Evolutionary conservation across 2,888 invertebrate species (phyloP).

Genomic region (Eilema depressum): DNA sequence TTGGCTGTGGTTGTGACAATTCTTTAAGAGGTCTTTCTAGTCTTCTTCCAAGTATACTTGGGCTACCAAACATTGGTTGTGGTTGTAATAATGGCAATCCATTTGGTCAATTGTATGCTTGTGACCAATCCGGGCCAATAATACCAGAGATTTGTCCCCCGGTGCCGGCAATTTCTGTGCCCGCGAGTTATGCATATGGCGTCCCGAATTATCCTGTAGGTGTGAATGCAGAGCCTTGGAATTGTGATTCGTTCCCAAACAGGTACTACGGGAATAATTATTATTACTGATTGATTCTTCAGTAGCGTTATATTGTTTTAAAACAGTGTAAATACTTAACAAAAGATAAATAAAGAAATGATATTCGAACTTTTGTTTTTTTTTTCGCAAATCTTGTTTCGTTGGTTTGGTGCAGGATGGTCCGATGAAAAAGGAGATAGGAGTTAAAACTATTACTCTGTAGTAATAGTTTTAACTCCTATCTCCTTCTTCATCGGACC

Average conservation of each 20-base stretch:
- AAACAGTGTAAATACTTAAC: too few relatives aligned
- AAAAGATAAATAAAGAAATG: too few relatives aligned
- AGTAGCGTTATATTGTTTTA: not conserved
- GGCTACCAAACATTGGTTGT: conserved; percentile 18
- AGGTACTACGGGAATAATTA: not conserved
- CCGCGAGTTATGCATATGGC: conserved; percentile 5
- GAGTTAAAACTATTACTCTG: too few relatives aligned
- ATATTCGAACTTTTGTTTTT: too few relatives aligned
- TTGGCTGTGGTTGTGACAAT: conserved; percentile 20
- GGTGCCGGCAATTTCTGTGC: not conserved
- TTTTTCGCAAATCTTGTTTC: too few relatives aligned
- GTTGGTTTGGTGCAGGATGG: too few relatives aligned
- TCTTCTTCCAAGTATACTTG: conserved; percentile 6
- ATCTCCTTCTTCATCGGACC: too few relatives aligned
- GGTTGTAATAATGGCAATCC: conserved; percentile 13
- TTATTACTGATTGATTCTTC: not conserved
- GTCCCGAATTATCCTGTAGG: conserved; percentile 58
- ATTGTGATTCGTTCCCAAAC: conserved; percentile 9
- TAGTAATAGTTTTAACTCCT: too few relatives aligned
- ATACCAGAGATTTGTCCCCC: conserved; percentile 2
- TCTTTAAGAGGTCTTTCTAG: not conserved
- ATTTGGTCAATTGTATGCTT: not conserved
- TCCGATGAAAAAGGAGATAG: too few relatives aligned
- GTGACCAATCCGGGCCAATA: conserved; percentile 9
- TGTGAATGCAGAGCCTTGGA: conserved; percentile 58